Evolutionary conservation across 1,140 invertebrate genomes (phyloP).

Genomic region (Microplitis demolitor): DNA sequence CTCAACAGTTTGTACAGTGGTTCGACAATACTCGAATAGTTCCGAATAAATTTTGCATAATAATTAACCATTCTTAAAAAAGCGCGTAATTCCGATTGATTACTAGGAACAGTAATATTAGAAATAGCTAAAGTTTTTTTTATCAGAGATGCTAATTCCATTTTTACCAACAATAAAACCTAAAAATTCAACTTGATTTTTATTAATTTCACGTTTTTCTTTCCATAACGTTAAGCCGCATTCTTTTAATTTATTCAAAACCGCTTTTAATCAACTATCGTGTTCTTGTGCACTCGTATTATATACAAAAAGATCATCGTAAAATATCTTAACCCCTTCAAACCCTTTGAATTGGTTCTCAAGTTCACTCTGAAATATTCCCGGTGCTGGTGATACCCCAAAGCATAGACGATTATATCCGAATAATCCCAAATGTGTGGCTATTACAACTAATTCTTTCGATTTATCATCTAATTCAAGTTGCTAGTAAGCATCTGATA

Average conservation of each 20-base stretch:
- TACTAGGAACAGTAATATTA: neutral
- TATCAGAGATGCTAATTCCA: neutral
- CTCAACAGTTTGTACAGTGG: constrained; percentile 19
- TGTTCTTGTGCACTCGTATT: neutral
- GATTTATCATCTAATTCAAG: constrained; percentile 40
- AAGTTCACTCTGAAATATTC: constrained; percentile 7
- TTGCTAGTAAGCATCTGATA: constrained; percentile 44
- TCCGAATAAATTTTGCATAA: constrained; percentile 18
- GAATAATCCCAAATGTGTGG: constrained; percentile 9
- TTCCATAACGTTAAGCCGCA: neutral
- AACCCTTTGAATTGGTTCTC: neutral
- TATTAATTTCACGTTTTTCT: constrained; percentile 5
- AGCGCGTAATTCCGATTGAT: neutral
- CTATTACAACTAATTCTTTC: constrained; percentile 27
- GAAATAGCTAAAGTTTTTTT: neutral
- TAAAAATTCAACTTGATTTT: constrained; percentile 1
- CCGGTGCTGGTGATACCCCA: constrained; percentile 6
- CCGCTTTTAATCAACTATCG: neutral
- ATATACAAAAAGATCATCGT: constrained; percentile 13
- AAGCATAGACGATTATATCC: constrained; percentile 6
- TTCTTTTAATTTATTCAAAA: constrained; percentile 2
- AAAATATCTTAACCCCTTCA: neutral
- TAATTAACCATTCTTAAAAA: constrained; percentile 10
- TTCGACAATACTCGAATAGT: neutral
- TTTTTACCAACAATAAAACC: neutral